Conservation (phyloP, 2,888 invertebrate species). For the Limnephilus lunatus region DNA sequence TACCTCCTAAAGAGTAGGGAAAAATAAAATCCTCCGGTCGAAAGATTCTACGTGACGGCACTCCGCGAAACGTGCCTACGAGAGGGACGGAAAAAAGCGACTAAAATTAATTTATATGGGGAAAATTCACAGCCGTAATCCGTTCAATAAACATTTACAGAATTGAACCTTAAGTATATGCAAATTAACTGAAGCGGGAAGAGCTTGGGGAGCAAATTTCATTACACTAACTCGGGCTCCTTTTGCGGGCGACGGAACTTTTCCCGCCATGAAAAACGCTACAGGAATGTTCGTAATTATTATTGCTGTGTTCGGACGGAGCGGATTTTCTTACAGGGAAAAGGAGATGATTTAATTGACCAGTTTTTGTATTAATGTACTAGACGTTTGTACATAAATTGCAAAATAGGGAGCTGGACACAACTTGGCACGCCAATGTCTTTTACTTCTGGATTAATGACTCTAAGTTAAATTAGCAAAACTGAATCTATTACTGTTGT, state of each 20-base stretch:
- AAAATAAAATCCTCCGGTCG: not conserved
- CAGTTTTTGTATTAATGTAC: not conserved
- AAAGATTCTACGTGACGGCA: slow-evolving; percentile 20
- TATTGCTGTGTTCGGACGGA: not conserved
- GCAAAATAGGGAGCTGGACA: no score
- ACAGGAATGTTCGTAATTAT: not conserved
- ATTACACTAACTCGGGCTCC: slow-evolving; percentile 53
- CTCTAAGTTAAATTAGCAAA: no score
- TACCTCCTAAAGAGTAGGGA: slow-evolving; percentile 4
- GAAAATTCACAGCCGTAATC: slow-evolving; percentile 50
- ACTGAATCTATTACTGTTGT: no score
- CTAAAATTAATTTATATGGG: slow-evolving; percentile 48
- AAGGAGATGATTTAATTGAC: not conserved
- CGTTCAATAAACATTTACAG: slow-evolving; percentile 56
- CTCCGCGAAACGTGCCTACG: not conserved
- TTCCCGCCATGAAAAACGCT: slow-evolving; percentile 33
- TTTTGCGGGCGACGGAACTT: slow-evolving; percentile 7
- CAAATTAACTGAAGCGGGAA: slow-evolving; percentile 56
- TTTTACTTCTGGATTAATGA: no score
- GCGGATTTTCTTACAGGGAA: not conserved
- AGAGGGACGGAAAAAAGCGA: not conserved
- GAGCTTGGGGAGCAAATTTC: slow-evolving; percentile 54
- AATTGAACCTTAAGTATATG: slow-evolving; percentile 60
- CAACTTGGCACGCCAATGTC: no score
- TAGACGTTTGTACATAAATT: no score